phyloP scores from a whole-genome alignment of 2,797 vertebrate genomes.

The Hydrocynus forskahlii region DNA sequence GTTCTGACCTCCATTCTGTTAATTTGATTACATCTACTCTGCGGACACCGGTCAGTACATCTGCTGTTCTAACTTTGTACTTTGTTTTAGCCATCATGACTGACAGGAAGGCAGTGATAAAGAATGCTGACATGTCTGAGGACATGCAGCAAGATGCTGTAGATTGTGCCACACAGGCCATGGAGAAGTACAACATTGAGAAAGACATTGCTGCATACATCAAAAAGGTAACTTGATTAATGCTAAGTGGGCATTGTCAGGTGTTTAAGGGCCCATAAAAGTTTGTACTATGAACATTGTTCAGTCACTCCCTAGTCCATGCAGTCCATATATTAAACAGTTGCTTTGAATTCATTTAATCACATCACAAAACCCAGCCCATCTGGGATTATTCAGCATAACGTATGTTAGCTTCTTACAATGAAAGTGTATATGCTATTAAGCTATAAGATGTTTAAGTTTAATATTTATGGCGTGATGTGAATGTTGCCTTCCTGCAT shows the following conservation, averaged over 20 bases:
- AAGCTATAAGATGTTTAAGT: too few species aligned
- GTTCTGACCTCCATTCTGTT: background rate
- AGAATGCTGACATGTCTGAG: slow-evolving; percentile 99
- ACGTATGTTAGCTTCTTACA: too few species aligned
- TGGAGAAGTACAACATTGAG: slow-evolving; percentile 99
- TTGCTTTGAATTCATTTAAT: too few species aligned
- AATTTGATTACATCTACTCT: background rate
- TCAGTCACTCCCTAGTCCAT: background rate
- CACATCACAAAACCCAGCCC: too few species aligned
- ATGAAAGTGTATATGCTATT: too few species aligned
- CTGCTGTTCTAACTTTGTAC: background rate
- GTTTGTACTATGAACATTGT: background rate
- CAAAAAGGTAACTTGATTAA: slow-evolving; percentile 85
- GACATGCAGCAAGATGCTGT: slow-evolving; percentile 99
- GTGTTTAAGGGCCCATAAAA: background rate
- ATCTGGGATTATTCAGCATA: too few species aligned
- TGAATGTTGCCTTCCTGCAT: too few species aligned
- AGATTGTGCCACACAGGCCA: slow-evolving; percentile 96
- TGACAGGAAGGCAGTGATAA: slow-evolving; percentile 98
- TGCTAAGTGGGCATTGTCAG: background rate
- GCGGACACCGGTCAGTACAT: background rate
- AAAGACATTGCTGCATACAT: slow-evolving; percentile 98
- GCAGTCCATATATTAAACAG: too few species aligned
- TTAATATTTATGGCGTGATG: too few species aligned
- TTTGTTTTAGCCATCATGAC: slow-evolving; percentile 83